Evolutionary conservation across 2,113 vertebrate genomes (phyloP).

Genomic region (Cyprinodon brontotheroides): DNA sequence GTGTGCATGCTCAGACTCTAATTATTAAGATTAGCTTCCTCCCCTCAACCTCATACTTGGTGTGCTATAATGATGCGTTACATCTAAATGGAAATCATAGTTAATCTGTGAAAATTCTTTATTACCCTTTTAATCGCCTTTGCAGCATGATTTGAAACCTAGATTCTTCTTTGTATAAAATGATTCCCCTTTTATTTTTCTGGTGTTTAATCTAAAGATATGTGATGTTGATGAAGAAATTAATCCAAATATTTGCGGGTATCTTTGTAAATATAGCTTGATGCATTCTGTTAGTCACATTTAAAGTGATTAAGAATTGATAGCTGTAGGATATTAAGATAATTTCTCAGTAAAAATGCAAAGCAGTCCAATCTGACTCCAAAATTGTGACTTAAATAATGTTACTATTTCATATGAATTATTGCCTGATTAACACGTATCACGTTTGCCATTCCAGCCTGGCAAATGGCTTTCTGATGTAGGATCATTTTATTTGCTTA

Average conservation of each 20-base stretch:
- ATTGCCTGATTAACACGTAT: neutral
- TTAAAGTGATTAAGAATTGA: too few relatives aligned
- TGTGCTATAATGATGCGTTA: conserved; percentile 44
- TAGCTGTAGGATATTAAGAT: neutral
- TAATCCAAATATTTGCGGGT: neutral
- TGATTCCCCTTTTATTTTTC: neutral
- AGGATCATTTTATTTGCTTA: neutral
- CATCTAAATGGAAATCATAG: conserved; percentile 67
- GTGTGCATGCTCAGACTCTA: conserved; percentile 56
- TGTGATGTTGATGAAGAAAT: conserved; percentile 1
- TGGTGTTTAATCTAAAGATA: conserved; percentile 12
- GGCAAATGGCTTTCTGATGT: neutral
- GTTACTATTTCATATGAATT: neutral
- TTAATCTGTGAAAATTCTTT: conserved; percentile 57
- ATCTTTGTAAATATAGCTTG: neutral
- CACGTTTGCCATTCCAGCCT: neutral
- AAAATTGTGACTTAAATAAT: neutral
- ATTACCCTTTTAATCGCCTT: conserved; percentile 46
- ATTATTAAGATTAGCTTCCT: conserved; percentile 69
- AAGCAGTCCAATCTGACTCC: neutral
- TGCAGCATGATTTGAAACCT: conserved; percentile 47
- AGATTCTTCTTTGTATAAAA: conserved; percentile 34
- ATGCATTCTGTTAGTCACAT: too few relatives aligned
- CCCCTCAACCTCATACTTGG: conserved; percentile 54
- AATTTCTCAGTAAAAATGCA: neutral